A percentile compares a stretch with the other conserved stretches of the same genome.
phyloP scores from a whole-genome alignment of 2,113 vertebrate genomes.

The Calypte anna region DNA sequence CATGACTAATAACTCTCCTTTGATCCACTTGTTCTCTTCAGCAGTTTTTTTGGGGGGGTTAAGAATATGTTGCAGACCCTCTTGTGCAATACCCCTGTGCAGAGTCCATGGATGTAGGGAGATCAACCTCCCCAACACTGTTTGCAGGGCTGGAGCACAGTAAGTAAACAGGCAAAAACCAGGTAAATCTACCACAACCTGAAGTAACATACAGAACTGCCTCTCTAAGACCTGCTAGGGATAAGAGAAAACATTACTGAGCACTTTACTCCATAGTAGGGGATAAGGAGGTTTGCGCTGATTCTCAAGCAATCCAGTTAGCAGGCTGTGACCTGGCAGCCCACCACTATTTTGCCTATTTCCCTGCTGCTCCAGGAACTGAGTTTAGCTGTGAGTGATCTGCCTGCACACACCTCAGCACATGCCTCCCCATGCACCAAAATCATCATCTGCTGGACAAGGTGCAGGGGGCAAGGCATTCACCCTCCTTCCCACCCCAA shows the following conservation, averaged over 20 bases:
- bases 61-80: not conserved
- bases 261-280: not conserved
- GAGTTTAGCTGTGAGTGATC: not conserved
- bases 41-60: not conserved
- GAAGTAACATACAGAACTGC: not conserved
- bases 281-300: not conserved
- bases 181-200: not conserved
- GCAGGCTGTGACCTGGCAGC: constrained; percentile 33
- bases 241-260: not conserved
- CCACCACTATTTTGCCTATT: not conserved
- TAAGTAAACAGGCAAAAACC: not conserved
- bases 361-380: constrained; percentile 21
- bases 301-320: not conserved
- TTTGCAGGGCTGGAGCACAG: not conserved
- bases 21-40: not conserved
- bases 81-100: not conserved
- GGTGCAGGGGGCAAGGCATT: not conserved
- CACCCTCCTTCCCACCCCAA: not conserved
- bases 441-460: not conserved
- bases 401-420: not conserved
- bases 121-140: not conserved
- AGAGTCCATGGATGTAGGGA: not conserved
- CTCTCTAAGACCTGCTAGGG: not conserved
- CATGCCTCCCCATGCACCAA: not conserved
- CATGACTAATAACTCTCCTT: not conserved